Base-by-base conservation (phyloP, 2,888 invertebrate species). In the Drosophila trichaetosa region DNA sequence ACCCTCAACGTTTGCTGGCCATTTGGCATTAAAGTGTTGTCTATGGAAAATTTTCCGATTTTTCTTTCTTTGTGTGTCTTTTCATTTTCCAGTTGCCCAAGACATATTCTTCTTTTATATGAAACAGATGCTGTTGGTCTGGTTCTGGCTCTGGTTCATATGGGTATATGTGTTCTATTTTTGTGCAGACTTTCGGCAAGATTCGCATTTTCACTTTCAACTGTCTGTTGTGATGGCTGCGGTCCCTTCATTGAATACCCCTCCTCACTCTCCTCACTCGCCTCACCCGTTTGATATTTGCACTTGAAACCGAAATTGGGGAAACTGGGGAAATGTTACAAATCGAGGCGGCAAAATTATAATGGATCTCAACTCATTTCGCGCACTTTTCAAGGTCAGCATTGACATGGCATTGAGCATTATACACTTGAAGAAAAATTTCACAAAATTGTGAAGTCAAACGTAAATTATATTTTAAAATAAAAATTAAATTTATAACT, bases 111-210 rank as follows among this genome's bases (percentile, higher is more conserved):
- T 58, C 46, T 51, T 73, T 90, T 83, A 91, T 87, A 84, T 52
- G 76, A 91, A 87, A 68, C 89, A 90, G 91, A 90, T 90, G 91
- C 80, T 77, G 62, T 10, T 49, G 21, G 21, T 24, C 46, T 46
- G 21, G 16, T 4, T 8, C 21, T 16, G 27, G 27, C 4, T 18
- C 10, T 16, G 27, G 27, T 16, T 18, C 6, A 54, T n/a, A 29
- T 29, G 1, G 21, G 51, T 56, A n/a, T 56, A 53, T 60, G 49
- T 52, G 57, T 51, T 78, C 83, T 86, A 90, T 90, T 88, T 85
- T 73, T 38, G 65, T 57, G 71, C 78, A 73, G 70, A 71, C 72
- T 73, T 73, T 73, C 65, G 36, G 27, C 13, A 56, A 21, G 67
- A 69, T 73, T 74, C 77, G 73, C 79, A 76, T 69, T 63, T 70